Evolutionary conservation across 1,140 invertebrate genomes (phyloP).

Genomic region (Pinna nobilis): DNA sequence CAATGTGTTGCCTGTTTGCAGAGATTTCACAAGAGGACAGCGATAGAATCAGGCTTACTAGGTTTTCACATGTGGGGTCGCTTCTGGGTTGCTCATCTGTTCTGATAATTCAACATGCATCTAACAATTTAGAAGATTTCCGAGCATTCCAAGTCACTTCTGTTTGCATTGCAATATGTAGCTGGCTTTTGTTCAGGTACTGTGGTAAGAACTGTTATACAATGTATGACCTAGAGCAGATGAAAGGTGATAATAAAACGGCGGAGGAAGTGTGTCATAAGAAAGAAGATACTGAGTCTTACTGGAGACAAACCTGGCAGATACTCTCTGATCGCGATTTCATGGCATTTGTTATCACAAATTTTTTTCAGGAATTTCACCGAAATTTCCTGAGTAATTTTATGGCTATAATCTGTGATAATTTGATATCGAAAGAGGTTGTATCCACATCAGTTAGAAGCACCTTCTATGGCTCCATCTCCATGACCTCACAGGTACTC

Average conservation of each 20-base stretch:
- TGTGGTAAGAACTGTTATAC: slow-evolving; percentile 63
- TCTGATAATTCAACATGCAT: slow-evolving; percentile 56
- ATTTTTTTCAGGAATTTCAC: slow-evolving; percentile 65
- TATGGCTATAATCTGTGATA: slow-evolving; percentile 58
- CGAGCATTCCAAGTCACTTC: slow-evolving; percentile 63
- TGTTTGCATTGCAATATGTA: slow-evolving; percentile 59
- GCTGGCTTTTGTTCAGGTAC: slow-evolving; percentile 60
- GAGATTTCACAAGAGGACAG: slow-evolving; percentile 69
- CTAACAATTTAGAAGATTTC: slow-evolving; percentile 66
- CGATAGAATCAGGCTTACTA: slow-evolving; percentile 67
- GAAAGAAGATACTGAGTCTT: slow-evolving; percentile 42
- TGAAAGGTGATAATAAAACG: background rate
- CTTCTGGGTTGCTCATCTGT: slow-evolving; percentile 60
- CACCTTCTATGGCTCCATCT: slow-evolving; percentile 54
- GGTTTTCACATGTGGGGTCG: slow-evolving; percentile 66
- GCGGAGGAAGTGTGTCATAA: slow-evolving; percentile 8
- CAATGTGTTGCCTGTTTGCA: slow-evolving; percentile 72
- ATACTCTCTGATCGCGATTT: slow-evolving; percentile 59
- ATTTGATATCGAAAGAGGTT: slow-evolving; percentile 44
- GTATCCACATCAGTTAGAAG: slow-evolving; percentile 45
- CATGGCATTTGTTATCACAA: slow-evolving; percentile 59
- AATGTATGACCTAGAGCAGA: slow-evolving; percentile 55
- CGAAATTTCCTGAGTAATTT: slow-evolving; percentile 56
- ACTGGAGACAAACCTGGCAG: slow-evolving; percentile 49
- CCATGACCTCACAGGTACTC: slow-evolving; percentile 36